Evolutionary conservation across 2,113 vertebrate genomes (phyloP).

Genomic region (Sapayoa aenigma): DNA sequence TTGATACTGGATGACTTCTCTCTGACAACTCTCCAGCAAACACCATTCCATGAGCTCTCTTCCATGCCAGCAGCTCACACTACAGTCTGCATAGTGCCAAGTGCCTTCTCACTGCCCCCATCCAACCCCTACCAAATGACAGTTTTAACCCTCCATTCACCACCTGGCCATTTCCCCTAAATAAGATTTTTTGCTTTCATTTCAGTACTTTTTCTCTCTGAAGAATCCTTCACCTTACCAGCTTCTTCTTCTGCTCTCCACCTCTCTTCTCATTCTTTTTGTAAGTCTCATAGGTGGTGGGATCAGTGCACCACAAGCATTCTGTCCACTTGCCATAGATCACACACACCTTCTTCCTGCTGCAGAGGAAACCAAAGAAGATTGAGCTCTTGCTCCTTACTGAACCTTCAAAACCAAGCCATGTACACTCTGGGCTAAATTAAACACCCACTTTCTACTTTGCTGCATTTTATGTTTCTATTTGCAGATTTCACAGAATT

Average conservation of each 20-base stretch:
- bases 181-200: neutral
- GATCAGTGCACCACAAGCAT: conserved; percentile 90
- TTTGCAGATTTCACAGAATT: neutral
- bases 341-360: conserved; percentile 91
- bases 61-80: neutral
- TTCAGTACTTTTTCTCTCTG: neutral
- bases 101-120: neutral
- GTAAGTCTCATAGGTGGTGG: conserved; percentile 80
- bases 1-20: neutral
- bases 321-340: conserved; percentile 99
- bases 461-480: neutral
- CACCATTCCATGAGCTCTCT: neutral
- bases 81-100: neutral
- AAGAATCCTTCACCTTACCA: conserved; percentile 69
- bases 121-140: neutral
- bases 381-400: neutral
- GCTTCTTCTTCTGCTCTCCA: conserved; percentile 77
- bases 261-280: conserved; percentile 86
- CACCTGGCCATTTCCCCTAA: neutral
- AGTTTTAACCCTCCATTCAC: neutral
- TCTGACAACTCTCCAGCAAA: neutral
- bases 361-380: conserved; percentile 37
- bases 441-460: neutral
- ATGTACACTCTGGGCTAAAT: neutral
- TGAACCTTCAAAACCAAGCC: neutral